phyloP scores from a whole-genome alignment of 2,113 vertebrate species.

The Anser cygnoides region DNA sequence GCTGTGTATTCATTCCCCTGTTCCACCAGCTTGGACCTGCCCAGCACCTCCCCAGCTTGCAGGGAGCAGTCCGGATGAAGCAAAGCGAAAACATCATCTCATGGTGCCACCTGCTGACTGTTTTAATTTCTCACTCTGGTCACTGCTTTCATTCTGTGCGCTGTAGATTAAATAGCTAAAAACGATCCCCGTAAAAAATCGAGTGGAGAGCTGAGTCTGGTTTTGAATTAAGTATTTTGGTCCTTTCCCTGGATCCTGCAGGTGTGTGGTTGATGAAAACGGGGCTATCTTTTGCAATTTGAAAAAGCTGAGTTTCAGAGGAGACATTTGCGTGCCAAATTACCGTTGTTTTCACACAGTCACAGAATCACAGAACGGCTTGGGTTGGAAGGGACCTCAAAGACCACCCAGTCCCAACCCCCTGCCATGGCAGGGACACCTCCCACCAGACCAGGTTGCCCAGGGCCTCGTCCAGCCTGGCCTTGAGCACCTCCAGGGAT shows the following conservation, averaged over 20 bases:
- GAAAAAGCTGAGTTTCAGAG: background rate
- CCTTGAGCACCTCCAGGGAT: too few species aligned
- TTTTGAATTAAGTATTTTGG: background rate
- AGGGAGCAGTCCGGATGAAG: too few species aligned
- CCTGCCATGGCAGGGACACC: too few species aligned
- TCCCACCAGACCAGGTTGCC: too few species aligned
- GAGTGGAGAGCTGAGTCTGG: fast-evolving
- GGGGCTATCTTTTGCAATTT: background rate
- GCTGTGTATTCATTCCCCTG: fast-evolving
- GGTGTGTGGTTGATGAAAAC: background rate
- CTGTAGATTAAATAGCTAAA: too few species aligned
- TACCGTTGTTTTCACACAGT: background rate
- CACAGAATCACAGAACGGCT: too few species aligned
- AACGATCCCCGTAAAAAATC: background rate
- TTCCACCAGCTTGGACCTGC: fast-evolving
- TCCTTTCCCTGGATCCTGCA: background rate
- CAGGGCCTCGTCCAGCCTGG: too few species aligned
- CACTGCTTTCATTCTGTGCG: background rate
- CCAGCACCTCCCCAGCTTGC: background rate
- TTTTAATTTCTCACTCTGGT: fast-evolving
- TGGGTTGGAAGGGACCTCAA: too few species aligned
- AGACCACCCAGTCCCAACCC: too few species aligned
- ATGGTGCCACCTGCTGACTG: slow-evolving; percentile 23
- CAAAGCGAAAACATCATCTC: background rate
- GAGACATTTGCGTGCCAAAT: background rate